A percentile compares a stretch with the other conserved stretches of the same genome.
phyloP scores from a whole-genome alignment of 1,140 invertebrate species.

The Brachionus calyciflorus region DNA sequence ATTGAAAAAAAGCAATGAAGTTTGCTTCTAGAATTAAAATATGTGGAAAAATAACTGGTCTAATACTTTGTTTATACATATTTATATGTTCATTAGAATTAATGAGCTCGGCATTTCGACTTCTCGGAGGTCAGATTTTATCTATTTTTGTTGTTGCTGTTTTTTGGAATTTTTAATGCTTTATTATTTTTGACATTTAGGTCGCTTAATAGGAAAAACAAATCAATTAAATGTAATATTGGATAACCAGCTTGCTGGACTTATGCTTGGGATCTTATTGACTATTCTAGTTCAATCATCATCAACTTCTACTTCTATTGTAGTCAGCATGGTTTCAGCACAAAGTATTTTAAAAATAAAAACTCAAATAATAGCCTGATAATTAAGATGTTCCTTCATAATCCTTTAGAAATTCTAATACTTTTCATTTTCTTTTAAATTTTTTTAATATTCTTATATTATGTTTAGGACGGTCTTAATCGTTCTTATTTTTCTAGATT shows the following conservation, averaged over 20 bases:
- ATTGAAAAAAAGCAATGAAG: background rate
- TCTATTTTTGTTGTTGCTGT: no score
- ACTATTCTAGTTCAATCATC: constrained; percentile 68
- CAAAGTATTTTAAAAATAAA: constrained; percentile 61
- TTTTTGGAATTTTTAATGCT: background rate
- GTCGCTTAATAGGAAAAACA: constrained; percentile 9
- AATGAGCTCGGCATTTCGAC: constrained; percentile 29
- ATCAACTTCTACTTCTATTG: constrained; percentile 66
- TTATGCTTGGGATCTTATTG: constrained; percentile 67
- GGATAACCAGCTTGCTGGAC: constrained; percentile 63
- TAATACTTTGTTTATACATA: constrained; percentile 6
- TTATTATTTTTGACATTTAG: background rate
- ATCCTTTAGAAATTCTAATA: no score
- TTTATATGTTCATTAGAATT: constrained; percentile 34
- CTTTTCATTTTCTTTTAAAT: no score
- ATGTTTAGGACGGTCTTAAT: no score
- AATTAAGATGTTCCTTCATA: no score
- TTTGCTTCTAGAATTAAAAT: background rate
- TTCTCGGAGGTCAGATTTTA: background rate
- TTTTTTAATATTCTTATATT: no score
- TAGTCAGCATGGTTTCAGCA: constrained; percentile 67
- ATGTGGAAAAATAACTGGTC: background rate
- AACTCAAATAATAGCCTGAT: no score
- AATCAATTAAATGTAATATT: constrained; percentile 60
- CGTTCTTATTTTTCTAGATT: no score